Evolutionary conservation across 2,797 vertebrate genomes (phyloP), one percentile per base, ranked within the genome.

Genomic region (Poecile montanus): DNA sequence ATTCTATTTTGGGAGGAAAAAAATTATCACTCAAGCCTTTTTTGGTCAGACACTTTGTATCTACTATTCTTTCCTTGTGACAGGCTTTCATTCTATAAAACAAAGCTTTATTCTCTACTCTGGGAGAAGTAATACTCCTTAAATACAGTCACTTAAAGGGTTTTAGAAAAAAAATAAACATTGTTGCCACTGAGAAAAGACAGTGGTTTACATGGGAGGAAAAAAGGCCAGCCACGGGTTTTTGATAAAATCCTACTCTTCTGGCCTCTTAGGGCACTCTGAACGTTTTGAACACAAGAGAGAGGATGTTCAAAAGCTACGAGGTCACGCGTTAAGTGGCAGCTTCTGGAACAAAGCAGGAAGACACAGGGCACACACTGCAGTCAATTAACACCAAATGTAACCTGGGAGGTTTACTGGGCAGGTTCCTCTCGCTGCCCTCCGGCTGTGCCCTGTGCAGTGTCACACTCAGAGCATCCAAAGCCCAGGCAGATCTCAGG

Each of bases 401-500:
- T 22, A 30, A 29, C 21, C 6, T 1, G 23, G 11, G 19, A 54
- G 29, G 38, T 23, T 65, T 10, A 3, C 22, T 4, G 9, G 32
- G 26, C 57, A 20, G 30, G 4, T 17, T 23, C 29, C 38, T 48
- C 61, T 13, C 5, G 34, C 40, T 73, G 36, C 23, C 50, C 78
- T 51, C 29, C 3, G 2, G 38, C 61, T 26, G 36, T 79, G 75
- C 50, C 73, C 82, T 29, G n/a, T 0, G 63, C 60, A 63, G 27
- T 14, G 18, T 14, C 60, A 48, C 68, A 7, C 47, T 7, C 48
- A 4, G n/a, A 32, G 60, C 2, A 3, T 0, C 8, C 74, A 13
- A 5, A 34, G 16, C 2, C 6, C 42, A 16, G 32, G 20, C 36
- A 29, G 48, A 16, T 2, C 13, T 3, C 8, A 4, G 10, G 54